Percentiles rank a stretch among this genome's conserved stretches.
Evolutionary conservation across 92 coral and sea anemone species (phyloP).

Genomic region (Porites lobata): DNA sequence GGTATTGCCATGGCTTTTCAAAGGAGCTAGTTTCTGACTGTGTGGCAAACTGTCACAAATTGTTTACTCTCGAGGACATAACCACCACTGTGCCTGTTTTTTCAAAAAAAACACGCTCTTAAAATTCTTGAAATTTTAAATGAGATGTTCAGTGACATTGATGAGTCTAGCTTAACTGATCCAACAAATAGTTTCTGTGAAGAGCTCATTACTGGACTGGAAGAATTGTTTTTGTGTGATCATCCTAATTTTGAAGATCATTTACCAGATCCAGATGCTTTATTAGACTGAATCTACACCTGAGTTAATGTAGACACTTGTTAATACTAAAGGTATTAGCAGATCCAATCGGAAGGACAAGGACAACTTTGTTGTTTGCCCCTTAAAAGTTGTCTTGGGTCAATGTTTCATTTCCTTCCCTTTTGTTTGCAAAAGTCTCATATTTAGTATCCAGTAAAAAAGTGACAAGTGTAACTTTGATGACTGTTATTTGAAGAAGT

Average conservation of each 20-base stretch:
- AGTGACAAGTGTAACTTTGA: conserved; percentile 16
- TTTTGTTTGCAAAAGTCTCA: conserved; percentile 9
- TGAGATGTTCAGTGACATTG: not conserved
- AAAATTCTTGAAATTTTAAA: conserved; percentile 50
- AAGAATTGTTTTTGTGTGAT: not conserved
- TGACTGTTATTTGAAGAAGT: conserved; percentile 15
- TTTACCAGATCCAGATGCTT: conserved; percentile 12
- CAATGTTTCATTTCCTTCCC: conserved; percentile 14
- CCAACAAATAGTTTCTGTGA: not conserved
- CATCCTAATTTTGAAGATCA: not conserved
- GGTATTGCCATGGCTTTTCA: conserved; percentile 68
- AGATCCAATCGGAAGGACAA: no score
- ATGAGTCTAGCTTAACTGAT: not conserved
- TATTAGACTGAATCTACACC: not conserved
- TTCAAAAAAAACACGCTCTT: conserved; percentile 41
- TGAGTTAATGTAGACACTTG: not conserved
- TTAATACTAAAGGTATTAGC: no score
- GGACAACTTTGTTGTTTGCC: conserved; percentile 5
- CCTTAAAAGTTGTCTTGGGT: conserved; percentile 5
- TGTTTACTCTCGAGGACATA: conserved; percentile 59
- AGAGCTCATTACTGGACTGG: conserved; percentile 13
- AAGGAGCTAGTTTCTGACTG: conserved; percentile 61
- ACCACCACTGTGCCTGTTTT: conserved; percentile 36
- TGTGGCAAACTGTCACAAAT: conserved; percentile 50
- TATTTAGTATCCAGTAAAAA: conserved; percentile 16